phyloP scores from a whole-genome alignment of 2,113 vertebrate species.

The Raphicerus campestris region DNA sequence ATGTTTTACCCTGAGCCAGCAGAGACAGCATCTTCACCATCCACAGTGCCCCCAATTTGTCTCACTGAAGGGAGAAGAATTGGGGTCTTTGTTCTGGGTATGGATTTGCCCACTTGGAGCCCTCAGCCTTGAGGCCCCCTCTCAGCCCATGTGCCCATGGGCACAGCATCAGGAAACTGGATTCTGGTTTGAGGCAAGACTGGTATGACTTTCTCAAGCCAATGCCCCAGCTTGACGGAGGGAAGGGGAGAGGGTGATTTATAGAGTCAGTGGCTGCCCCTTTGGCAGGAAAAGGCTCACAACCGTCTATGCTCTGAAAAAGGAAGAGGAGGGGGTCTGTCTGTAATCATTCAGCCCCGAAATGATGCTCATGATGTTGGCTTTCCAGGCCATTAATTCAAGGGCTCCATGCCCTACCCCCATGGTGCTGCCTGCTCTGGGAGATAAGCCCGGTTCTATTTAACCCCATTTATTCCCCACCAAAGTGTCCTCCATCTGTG shows the following conservation, averaged over 20 bases:
- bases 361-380: constrained; percentile 69
- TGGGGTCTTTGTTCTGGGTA: not conserved
- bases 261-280: not conserved
- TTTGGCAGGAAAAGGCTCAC: constrained; percentile 23
- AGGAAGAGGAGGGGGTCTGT: constrained; percentile 1
- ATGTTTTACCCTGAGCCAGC: not conserved
- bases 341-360: constrained; percentile 68
- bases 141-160: not conserved
- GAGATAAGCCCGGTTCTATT: constrained; percentile 79
- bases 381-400: constrained; percentile 70
- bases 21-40: not conserved
- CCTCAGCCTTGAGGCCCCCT: not conserved
- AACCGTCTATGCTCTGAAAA: not conserved
- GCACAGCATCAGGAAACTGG: not conserved
- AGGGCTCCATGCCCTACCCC: not conserved
- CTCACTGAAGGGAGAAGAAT: not conserved
- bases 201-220: not conserved
- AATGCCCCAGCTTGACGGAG: not conserved
- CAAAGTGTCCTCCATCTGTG: constrained; percentile 12
- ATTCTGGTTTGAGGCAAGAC: not conserved
- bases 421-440: constrained; percentile 57
- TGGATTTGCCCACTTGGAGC: not conserved
- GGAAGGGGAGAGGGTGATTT: not conserved
- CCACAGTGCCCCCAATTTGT: not conserved
- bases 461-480: constrained; percentile 68